Evolutionary conservation across 1,140 invertebrate species (phyloP).

Genomic region (Schmidtea mediterranea): DNA sequence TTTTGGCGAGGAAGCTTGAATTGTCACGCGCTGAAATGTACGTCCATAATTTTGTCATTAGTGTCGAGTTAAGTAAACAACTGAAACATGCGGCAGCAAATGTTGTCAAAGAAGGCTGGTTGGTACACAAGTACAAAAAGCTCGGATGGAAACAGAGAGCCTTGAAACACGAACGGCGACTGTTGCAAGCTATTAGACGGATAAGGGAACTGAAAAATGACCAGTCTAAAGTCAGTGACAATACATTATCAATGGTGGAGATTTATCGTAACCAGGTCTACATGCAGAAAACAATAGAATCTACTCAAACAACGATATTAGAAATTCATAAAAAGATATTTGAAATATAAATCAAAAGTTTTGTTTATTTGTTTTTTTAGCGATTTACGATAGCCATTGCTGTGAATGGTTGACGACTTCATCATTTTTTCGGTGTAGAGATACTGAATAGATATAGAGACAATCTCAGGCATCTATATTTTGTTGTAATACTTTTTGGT

Average conservation of each 20-base stretch:
- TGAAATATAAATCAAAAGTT: too few relatives aligned
- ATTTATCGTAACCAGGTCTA: slow-evolving; percentile 15
- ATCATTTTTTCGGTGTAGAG: too few relatives aligned
- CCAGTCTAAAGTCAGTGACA: slow-evolving; percentile 16
- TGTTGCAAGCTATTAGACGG: slow-evolving; percentile 17
- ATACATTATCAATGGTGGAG: slow-evolving; percentile 17
- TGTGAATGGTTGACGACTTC: too few relatives aligned
- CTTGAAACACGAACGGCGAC: slow-evolving; percentile 12
- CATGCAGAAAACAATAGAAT: slow-evolving; percentile 4
- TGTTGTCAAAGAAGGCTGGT: slow-evolving; percentile 21
- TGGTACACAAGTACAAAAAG: slow-evolving; percentile 14
- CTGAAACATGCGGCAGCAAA: slow-evolving; percentile 21
- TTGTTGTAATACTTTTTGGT: too few relatives aligned
- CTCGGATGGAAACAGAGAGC: neutral
- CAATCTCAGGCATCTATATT: too few relatives aligned
- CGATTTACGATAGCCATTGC: too few relatives aligned
- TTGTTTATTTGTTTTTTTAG: too few relatives aligned
- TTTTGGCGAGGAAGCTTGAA: slow-evolving; percentile 19
- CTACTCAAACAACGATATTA: neutral
- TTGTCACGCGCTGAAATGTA: slow-evolving; percentile 22
- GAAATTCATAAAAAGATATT: neutral
- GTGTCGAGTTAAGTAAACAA: slow-evolving; percentile 18
- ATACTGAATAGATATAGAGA: too few relatives aligned
- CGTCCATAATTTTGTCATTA: slow-evolving; percentile 24
- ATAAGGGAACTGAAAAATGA: slow-evolving; percentile 20